Evolutionary conservation across 2,888 invertebrate genomes (phyloP).

Genomic region (Stenodera caucasica): DNA sequence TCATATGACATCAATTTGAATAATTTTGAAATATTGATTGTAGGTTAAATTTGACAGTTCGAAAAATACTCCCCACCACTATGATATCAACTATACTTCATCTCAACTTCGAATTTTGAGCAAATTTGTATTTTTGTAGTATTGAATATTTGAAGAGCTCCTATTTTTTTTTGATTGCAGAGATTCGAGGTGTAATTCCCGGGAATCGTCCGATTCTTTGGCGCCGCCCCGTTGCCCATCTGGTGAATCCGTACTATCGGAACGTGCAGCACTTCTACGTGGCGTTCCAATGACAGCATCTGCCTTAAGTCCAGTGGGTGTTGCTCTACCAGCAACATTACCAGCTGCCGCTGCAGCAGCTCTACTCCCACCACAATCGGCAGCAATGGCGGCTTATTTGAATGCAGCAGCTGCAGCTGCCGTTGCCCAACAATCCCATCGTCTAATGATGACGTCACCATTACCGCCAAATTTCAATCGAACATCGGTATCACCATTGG

Average conservation of each 20-base stretch:
- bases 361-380: conserved; percentile 75
- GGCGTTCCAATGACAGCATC: conserved; percentile 61
- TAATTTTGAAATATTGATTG: no score
- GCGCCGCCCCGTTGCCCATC: conserved; percentile 75
- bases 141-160: no score
- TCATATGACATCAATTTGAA: no score
- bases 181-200: conserved; percentile 82
- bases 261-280: conserved; percentile 57
- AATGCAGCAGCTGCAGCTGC: conserved; percentile 67
- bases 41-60: no score
- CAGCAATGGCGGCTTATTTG: conserved; percentile 80
- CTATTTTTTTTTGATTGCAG: conserved; percentile 59
- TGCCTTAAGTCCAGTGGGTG: conserved; percentile 68
- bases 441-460: conserved; percentile 69
- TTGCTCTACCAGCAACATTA: conserved; percentile 68
- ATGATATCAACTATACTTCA: no score
- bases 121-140: no score
- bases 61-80: no score
- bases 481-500: conserved; percentile 68
- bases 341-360: conserved; percentile 67
- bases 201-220: conserved; percentile 71
- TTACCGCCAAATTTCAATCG: conserved; percentile 55
- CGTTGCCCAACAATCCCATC: conserved; percentile 72
- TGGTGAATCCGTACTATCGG: conserved; percentile 75
- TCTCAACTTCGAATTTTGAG: no score